Conservation (phyloP, 2,113 vertebrate genomes). For the Ploceus nigricollis region DNA sequence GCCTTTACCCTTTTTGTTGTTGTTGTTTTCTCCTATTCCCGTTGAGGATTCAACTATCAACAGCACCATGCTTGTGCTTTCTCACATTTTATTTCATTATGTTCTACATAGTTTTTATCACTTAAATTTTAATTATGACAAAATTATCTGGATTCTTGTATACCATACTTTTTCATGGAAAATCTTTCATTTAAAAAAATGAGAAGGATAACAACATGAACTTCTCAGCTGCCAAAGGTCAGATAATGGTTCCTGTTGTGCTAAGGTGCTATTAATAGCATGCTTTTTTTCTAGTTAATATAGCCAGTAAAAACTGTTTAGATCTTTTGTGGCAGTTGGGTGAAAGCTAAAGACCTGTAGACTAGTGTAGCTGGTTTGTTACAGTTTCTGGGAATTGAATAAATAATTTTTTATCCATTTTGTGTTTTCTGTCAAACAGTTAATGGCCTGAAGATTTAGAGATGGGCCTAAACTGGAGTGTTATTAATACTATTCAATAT, state of each 20-base stretch:
- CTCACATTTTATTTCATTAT: not conserved
- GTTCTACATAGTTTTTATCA: not conserved
- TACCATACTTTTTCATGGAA: not conserved
- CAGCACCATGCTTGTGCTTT: not conserved
- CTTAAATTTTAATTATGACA: not conserved
- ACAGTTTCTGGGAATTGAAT: not conserved
- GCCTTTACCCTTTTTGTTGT: rapidly evolving
- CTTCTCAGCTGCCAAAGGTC: not conserved
- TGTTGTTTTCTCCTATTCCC: not conserved
- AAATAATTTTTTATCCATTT: not conserved
- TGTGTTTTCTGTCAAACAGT: rapidly evolving
- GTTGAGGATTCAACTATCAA: not conserved
- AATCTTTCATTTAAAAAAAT: not conserved
- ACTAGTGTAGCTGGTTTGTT: not conserved
- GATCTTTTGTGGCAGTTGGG: not conserved
- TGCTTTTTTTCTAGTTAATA: not conserved
- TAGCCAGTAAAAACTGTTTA: not conserved
- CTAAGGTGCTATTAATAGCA: not conserved
- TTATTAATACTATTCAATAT: not conserved
- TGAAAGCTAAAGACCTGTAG: not conserved
- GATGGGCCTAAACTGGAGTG: not conserved
- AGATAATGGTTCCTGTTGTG: not conserved
- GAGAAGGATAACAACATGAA: not conserved
- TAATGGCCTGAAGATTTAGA: not conserved
- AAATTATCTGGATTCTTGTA: not conserved